Evolutionary conservation across 2,797 vertebrate species (phyloP), one percentile per base, ranked within the genome.

Genomic region (Carapus acus): DNA sequence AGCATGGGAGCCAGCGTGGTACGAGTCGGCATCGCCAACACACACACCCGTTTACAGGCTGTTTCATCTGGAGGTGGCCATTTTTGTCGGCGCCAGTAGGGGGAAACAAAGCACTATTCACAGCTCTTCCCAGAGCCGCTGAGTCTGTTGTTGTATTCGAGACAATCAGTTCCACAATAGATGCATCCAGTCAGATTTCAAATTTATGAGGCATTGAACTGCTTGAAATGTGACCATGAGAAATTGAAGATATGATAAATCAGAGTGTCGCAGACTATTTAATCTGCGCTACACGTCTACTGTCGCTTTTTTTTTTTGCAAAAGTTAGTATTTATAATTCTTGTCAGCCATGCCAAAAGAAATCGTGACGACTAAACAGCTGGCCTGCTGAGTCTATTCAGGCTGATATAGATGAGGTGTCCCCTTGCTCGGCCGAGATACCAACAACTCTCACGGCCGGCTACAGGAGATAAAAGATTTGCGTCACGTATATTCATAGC

Each of bases 1-100:
- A 97, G 92, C 86, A 94, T 93, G 49, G 96, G 96, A 37, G 94
- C 94, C 49, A 93, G 91, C 1, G 93, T 99, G 91, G 96, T 99
- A 90, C 4, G 90, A 75, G 15, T 8, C 39, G 5, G 1, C 34
- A 17, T 27, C 23, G 56, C 44, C 1, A 6, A 18, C 47, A 41
- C 24, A 47, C 16, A 38, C n/a, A 47, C 42, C 36, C 43, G 15
- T 2, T 14, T 20, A 24, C 36, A 21, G 36, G 17, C 2, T 74
- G 76, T 27, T 70, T 51, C 74, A 69, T 7, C 34, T 18, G 9
- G 17, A 12, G 8, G 27, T 3, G n/a, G n/a, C n/a, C n/a, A n/a
- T n/a, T n/a, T n/a, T n/a, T n/a, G n/a, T n/a, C n/a, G n/a, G n/a
- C 1, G 27, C 73, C 82, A 76, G 51, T 8, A 80, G 78, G 59